phyloP scores from a whole-genome alignment of 2,113 vertebrate genomes.

The Sceloporus tristichus region DNA sequence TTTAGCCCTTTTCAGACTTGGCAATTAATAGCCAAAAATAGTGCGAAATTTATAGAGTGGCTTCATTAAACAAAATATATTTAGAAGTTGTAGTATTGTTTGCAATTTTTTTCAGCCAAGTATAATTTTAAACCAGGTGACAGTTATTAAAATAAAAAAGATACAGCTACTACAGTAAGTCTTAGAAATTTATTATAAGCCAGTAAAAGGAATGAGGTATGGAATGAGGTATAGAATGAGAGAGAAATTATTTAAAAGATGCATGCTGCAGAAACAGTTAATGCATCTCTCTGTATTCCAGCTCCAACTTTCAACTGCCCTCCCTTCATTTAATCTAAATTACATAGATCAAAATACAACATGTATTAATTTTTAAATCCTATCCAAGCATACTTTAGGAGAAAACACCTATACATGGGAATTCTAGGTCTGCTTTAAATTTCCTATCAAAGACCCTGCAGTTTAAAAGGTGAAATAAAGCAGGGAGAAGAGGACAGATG shows the following conservation, averaged over 20 bases:
- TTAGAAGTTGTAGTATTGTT: conserved; percentile 78
- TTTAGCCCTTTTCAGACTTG: conserved; percentile 89
- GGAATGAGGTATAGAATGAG: not conserved
- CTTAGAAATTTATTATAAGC: conserved; percentile 40
- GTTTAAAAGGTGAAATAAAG: conserved; percentile 32
- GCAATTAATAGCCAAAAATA: conserved; percentile 88
- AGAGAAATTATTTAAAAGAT: conserved; percentile 17
- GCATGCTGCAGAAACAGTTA: not conserved
- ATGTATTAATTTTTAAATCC: not conserved
- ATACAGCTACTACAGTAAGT: not conserved
- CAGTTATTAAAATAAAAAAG: conserved; percentile 41
- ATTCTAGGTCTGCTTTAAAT: not conserved
- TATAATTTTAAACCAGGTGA: conserved; percentile 61
- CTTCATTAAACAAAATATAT: conserved; percentile 81
- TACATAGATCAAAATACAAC: rapidly evolving
- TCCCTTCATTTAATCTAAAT: rapidly evolving
- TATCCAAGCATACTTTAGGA: not conserved
- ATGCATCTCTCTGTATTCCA: not conserved
- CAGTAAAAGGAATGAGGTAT: not conserved
- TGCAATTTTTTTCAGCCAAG: conserved; percentile 64
- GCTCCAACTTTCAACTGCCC: rapidly evolving
- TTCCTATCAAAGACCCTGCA: not conserved
- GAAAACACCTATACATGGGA: not conserved
- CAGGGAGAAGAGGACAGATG: not conserved
- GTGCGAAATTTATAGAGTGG: conserved; percentile 86